A percentile compares a stretch with the other conserved stretches of the same genome.
phyloP scores from a whole-genome alignment of 1,140 invertebrate species.

The Branchinecta lindahli region DNA sequence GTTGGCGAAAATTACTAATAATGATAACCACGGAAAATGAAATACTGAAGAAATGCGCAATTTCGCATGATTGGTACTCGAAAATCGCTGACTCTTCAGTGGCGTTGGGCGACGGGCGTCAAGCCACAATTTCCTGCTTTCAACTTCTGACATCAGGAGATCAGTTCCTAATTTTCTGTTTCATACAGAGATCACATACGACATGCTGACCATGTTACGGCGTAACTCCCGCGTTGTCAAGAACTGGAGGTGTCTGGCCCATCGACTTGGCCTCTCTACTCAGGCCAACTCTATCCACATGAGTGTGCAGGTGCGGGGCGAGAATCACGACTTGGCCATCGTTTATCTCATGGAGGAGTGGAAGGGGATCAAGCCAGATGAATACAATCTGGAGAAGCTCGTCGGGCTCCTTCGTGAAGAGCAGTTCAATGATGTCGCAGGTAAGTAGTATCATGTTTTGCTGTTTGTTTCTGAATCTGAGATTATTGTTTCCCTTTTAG shows the following conservation, averaged over 20 bases:
- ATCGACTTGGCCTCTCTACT: slow-evolving; percentile 14
- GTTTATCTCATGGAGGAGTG: slow-evolving; percentile 18
- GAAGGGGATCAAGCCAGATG: slow-evolving; percentile 14
- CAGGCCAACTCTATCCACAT: slow-evolving; percentile 12
- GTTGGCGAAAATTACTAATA: no score
- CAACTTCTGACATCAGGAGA: no score
- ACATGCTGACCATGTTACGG: slow-evolving; percentile 16
- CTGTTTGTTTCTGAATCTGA: no score
- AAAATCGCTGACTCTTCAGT: no score
- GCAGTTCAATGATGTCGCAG: slow-evolving; percentile 20
- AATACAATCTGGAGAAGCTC: slow-evolving; percentile 16
- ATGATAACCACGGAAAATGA: no score
- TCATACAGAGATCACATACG: slow-evolving; percentile 14
- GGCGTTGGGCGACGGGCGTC: no score
- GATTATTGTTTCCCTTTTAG: no score
- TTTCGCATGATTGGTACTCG: no score
- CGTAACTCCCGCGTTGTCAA: slow-evolving; percentile 15
- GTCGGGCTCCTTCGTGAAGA: slow-evolving; percentile 13
- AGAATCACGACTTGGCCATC: slow-evolving; percentile 16
- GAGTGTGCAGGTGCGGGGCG: slow-evolving; percentile 11
- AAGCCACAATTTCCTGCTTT: no score
- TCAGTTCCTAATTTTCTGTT: not conserved
- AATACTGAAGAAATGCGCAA: no score
- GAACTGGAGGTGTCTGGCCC: slow-evolving; percentile 16
- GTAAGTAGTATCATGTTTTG: not conserved